Conservation (phyloP, 2,888 invertebrate genomes). For the Glyphotaelius pellucidus region DNA sequence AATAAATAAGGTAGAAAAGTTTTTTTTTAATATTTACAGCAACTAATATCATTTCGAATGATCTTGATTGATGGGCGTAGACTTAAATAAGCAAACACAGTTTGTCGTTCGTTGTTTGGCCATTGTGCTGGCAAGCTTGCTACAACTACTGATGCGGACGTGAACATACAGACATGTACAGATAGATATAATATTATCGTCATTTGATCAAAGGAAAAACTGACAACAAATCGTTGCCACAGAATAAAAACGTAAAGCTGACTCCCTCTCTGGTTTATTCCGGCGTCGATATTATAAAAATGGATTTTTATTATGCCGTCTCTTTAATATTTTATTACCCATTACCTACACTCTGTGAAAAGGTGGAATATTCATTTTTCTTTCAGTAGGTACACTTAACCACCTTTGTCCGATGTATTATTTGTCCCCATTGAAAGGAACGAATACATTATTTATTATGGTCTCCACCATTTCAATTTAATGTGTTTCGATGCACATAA, state of each 20-base stretch:
- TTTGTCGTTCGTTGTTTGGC: background rate
- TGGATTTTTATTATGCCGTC: conserved; percentile 6
- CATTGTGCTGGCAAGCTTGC: background rate
- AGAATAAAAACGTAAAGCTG: background rate
- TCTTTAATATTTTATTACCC: conserved; percentile 36
- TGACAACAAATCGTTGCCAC: background rate
- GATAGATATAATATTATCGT: background rate
- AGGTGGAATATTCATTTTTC: conserved; percentile 19
- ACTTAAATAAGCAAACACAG: background rate
- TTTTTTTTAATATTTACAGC: background rate
- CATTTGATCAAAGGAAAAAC: background rate
- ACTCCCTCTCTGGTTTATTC: conserved; percentile 2
- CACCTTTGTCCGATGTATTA: conserved; percentile 27
- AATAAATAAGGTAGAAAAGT: background rate
- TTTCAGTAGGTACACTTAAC: background rate
- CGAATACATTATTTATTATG: background rate
- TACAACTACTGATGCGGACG: background rate
- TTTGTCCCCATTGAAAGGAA: conserved; percentile 20
- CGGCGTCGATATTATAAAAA: conserved; percentile 15
- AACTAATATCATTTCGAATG: background rate
- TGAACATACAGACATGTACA: background rate
- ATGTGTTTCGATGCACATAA: conserved; percentile 24
- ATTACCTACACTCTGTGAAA: conserved; percentile 27
- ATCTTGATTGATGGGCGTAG: background rate
- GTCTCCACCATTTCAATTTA: background rate